Percentiles rank a stretch among this genome's conserved stretches.
Conservation (phyloP, 2,888 invertebrate genomes). For the Nomada fucata region DNA sequence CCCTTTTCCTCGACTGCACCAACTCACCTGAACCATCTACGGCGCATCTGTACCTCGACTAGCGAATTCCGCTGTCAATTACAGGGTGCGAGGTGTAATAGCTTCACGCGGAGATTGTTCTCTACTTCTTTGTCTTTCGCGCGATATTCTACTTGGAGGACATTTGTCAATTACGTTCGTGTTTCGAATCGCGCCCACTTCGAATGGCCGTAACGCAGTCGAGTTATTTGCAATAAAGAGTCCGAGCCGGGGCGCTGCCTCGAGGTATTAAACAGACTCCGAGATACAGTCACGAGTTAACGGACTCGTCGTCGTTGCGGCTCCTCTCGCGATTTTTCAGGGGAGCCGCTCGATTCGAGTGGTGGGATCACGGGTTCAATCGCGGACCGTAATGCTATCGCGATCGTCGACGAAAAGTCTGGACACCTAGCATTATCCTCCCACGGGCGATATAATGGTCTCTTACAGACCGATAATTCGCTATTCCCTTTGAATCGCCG, state of each 20-base stretch:
- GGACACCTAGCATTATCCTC: conserved; percentile 23
- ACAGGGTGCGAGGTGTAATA: not conserved
- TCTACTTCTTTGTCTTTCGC: too few relatives aligned
- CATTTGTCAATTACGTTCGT: not conserved
- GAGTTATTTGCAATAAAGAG: not conserved
- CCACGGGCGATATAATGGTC: conserved; percentile 1
- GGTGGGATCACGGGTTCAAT: conserved; percentile 35
- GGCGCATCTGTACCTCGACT: conserved; percentile 24
- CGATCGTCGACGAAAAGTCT: conserved; percentile 29
- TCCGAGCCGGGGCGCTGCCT: not conserved
- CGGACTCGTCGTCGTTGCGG: not conserved
- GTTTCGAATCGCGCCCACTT: not conserved
- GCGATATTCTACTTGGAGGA: not conserved
- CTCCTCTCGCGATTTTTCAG: conserved; percentile 24
- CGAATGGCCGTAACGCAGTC: not conserved
- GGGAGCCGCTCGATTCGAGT: conserved; percentile 34
- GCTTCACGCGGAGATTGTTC: too few relatives aligned
- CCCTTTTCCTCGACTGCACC: conserved; percentile 40
- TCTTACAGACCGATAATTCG: not conserved
- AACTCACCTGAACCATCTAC: conserved; percentile 8
- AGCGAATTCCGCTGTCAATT: conserved; percentile 21
- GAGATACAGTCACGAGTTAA: conserved; percentile 27
- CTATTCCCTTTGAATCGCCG: not conserved
- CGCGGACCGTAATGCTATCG: conserved; percentile 34
- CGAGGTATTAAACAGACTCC: conserved; percentile 28